Percentiles rank a stretch among this genome's conserved stretches.
Conservation (phyloP, 2,797 vertebrate species). For the Hoplostethus atlanticus region DNA sequence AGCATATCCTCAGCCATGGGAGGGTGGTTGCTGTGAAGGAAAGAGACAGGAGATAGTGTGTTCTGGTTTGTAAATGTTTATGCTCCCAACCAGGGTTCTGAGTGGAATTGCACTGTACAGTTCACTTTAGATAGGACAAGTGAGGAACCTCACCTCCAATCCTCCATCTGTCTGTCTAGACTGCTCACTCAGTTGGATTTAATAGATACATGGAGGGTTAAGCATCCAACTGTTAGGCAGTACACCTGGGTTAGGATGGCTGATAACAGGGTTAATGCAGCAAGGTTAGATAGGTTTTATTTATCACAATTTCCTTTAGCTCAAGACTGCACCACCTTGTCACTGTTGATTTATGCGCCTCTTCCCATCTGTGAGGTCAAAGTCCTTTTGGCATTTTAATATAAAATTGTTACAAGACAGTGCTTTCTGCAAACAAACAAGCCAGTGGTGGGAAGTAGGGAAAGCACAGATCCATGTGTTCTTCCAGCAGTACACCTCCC, state of each 20-base stretch:
- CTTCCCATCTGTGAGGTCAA: too few species aligned
- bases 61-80: too few species aligned
- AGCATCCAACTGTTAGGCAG: not conserved
- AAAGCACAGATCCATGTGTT: too few species aligned
- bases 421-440: not conserved
- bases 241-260: constrained; percentile 11
- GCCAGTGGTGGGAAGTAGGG: too few species aligned
- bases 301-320: too few species aligned
- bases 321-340: too few species aligned
- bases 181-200: not conserved
- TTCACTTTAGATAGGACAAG: constrained; percentile 12
- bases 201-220: constrained; percentile 9
- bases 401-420: not conserved
- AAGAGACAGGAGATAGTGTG: too few species aligned
- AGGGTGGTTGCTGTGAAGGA: too few species aligned
- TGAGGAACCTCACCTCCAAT: not conserved
- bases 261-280: not conserved
- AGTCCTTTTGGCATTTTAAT: not conserved
- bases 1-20: too few species aligned
- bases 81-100: too few species aligned
- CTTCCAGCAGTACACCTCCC: too few species aligned
- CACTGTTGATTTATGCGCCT: not conserved
- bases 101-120: not conserved
- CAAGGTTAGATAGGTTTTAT: not conserved
- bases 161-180: not conserved